Percentiles rank a stretch among this genome's conserved stretches.
Conservation (phyloP, 1,140 invertebrate species). For the Temnothorax nylanderi region DNA sequence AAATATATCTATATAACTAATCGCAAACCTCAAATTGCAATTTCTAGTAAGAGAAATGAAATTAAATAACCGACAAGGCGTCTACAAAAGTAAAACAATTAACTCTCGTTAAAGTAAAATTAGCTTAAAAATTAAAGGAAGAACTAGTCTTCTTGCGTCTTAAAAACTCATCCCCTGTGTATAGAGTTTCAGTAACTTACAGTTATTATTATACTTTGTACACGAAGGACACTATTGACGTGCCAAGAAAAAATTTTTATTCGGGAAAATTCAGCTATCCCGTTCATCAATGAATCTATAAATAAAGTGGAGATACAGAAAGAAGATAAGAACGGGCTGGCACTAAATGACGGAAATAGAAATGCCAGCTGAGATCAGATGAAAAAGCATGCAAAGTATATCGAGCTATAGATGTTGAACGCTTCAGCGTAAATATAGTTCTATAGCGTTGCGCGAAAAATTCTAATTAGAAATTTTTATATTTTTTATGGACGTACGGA, state of each 20-base stretch:
- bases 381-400: neutral
- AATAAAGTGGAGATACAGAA: neutral
- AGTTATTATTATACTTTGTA: neutral
- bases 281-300: constrained; percentile 5
- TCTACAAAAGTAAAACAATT: neutral
- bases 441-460: neutral
- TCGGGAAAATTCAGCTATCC: neutral
- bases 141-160: neutral
- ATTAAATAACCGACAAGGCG: neutral
- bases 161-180: neutral
- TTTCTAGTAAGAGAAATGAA: neutral
- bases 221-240: neutral
- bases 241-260: neutral
- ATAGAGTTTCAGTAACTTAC: neutral
- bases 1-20: neutral
- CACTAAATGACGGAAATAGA: constrained; percentile 31
- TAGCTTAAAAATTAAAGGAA: neutral
- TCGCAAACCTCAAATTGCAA: neutral
- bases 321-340: neutral
- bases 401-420: neutral
- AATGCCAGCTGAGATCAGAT: constrained; percentile 7
- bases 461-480: neutral
- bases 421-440: neutral
- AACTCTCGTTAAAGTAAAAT: neutral
- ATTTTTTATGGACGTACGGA: neutral